phyloP scores from a whole-genome alignment of 2,888 invertebrate species.

The Drosophila trichaetosa region DNA sequence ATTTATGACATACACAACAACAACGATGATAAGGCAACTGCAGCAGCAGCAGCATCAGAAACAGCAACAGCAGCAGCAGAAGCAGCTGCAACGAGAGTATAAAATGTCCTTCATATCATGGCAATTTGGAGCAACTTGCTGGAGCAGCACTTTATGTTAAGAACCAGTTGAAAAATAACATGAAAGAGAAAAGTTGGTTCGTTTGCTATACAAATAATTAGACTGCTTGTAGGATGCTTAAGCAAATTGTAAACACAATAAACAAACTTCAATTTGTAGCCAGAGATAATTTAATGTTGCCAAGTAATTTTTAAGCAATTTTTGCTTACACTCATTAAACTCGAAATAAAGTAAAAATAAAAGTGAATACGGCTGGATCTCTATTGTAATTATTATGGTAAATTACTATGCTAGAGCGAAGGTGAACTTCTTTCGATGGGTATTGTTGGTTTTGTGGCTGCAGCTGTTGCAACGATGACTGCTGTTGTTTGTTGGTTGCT shows the following conservation, averaged over 20 bases:
- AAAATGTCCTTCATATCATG: conserved; percentile 15
- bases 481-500: conserved; percentile 25
- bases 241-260: neutral
- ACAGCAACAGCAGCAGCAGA: neutral
- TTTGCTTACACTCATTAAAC: neutral
- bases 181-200: neutral
- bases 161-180: conserved; percentile 21
- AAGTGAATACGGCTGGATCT: neutral
- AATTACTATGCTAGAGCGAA: conserved; percentile 36
- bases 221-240: neutral
- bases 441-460: conserved; percentile 12
- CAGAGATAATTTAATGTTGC: neutral
- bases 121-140: conserved; percentile 14
- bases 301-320: neutral
- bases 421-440: conserved; percentile 42
- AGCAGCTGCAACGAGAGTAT: neutral
- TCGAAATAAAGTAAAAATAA: neutral
- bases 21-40: conserved; percentile 6
- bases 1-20: conserved; percentile 35
- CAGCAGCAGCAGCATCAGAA: neutral
- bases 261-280: neutral
- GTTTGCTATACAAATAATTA: conserved; percentile 1
- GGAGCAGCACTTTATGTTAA: conserved; percentile 24
- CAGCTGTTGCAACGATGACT: conserved; percentile 35
- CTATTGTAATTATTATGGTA: neutral